Evolutionary conservation across 2,113 vertebrate genomes (phyloP).

Genomic region (Delphinapterus leucas): DNA sequence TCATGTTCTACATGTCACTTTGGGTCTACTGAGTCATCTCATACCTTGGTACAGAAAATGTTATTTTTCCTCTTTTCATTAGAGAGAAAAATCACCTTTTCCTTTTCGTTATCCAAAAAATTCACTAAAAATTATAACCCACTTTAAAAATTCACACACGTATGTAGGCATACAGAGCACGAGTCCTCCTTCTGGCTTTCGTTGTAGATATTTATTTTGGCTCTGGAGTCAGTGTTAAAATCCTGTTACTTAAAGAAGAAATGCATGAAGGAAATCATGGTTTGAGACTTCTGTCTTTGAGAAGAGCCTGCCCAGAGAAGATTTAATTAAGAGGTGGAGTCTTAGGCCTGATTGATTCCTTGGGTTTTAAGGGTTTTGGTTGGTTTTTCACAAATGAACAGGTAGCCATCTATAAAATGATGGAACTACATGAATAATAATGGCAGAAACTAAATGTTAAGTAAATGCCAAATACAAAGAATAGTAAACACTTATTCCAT

Average conservation of each 20-base stretch:
- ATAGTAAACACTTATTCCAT: conserved; percentile 2
- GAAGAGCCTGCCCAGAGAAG: conserved; percentile 8
- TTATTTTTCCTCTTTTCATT: conserved; percentile 45
- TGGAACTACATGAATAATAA: conserved; percentile 30
- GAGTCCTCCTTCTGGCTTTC: not conserved
- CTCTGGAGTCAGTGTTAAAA: conserved; percentile 43
- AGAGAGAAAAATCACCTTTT: conserved; percentile 46
- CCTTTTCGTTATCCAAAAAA: conserved; percentile 42
- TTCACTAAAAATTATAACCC: not conserved
- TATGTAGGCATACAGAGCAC: not conserved
- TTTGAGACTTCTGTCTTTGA: conserved; percentile 24
- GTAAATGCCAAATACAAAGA: conserved; percentile 59
- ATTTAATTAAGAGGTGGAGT: not conserved
- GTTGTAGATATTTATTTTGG: conserved; percentile 17
- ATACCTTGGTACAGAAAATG: conserved; percentile 37
- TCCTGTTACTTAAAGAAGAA: conserved; percentile 48
- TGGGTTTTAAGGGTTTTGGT: not conserved
- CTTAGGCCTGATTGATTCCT: conserved; percentile 5
- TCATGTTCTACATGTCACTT: not conserved
- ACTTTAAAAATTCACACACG: not conserved
- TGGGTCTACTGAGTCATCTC: conserved; percentile 24
- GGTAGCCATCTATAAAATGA: conserved; percentile 35
- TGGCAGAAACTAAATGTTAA: conserved; percentile 41
- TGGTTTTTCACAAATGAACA: conserved; percentile 48
- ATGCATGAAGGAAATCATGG: not conserved